Evolutionary conservation across 2,797 vertebrate genomes (phyloP), one percentile per base, ranked within the genome.

Genomic region (Bucorvus abyssinicus): DNA sequence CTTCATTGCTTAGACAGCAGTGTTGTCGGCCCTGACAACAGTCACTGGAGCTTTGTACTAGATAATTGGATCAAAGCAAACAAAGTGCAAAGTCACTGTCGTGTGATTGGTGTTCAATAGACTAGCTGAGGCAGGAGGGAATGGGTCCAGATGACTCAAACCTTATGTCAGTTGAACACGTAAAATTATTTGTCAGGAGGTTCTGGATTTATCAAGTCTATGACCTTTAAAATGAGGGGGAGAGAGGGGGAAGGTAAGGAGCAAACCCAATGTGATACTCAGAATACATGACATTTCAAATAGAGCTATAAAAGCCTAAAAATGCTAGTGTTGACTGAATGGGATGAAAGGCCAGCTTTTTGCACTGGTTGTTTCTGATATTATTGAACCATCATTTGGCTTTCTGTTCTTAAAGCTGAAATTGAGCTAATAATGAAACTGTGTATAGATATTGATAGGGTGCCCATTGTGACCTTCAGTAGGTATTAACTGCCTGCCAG

Each of bases 1-100:
- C 97, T 97, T 97, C 97, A 96, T 84, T 98, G 98, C 98, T 98
- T 98, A 98, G 98, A 96, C 98, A 98, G 98, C 98, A 98, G 93
- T 88, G 90, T 97, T 97, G 96, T 96, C 95, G 97, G 95, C 78
- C 97, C 95, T 84, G 96, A 99, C 98, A 99, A 98, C 97, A 97
- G 97, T 94, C 97, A 89, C 75, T 77, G 65, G 95, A 97, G 98
- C 97, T 97, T 92, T 98, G 84, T 96, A 95, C 93, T 97, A 97
- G 97, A 98, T 97, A 96, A 98, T 69, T 84, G 97, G 97, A 98
- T 98, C 96, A 98, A 96, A 93, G 95, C 92, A 95, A 98, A 98
- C 98, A 98, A 98, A 98, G 97, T 97, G 98, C 98, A 98, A 97
- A 97, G 97, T 98, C 98, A 98, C 98, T 97, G 98, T 98, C 98